Conservation (phyloP, 2,797 vertebrate species). For the Pipistrellus pygmaeus region DNA sequence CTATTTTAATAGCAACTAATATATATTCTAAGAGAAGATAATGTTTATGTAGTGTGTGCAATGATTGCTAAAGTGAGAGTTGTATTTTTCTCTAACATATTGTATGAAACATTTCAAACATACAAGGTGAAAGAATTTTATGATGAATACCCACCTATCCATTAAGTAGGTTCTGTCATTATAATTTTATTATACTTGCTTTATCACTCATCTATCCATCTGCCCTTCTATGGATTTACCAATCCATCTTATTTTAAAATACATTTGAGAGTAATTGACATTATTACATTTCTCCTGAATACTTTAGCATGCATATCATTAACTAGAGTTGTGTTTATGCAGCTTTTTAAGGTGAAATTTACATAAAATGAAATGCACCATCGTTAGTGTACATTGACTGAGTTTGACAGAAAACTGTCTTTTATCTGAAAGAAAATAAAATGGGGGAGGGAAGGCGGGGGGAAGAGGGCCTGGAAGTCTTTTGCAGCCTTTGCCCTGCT, state of each 20-base stretch:
- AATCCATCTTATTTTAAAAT: constrained; percentile 55
- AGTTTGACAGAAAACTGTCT: constrained; percentile 54
- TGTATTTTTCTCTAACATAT: constrained; percentile 17
- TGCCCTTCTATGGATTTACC: not conserved
- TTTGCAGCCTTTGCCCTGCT: not conserved
- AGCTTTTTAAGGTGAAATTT: constrained; percentile 36
- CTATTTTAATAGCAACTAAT: constrained; percentile 52
- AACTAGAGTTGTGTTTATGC: constrained; percentile 24
- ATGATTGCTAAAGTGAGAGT: constrained; percentile 13
- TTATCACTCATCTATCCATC: constrained; percentile 15
- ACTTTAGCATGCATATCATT: constrained; percentile 39
- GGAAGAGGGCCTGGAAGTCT: constrained; percentile 26
- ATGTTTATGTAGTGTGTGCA: constrained; percentile 28
- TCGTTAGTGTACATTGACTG: not conserved
- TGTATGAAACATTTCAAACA: constrained; percentile 62
- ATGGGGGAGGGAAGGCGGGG: not conserved
- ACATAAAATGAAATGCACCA: not conserved
- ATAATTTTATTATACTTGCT: constrained; percentile 45
- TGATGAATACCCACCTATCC: not conserved
- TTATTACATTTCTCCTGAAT: constrained; percentile 11
- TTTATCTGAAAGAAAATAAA: constrained; percentile 54
- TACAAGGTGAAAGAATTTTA: constrained; percentile 38
- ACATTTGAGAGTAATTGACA: constrained; percentile 32
- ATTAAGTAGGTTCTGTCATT: constrained; percentile 4
- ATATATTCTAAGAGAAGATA: constrained; percentile 35